Percentiles rank a stretch among this genome's conserved stretches.
Conservation (phyloP, 2,888 invertebrate species). For the Metellina segmentata region DNA sequence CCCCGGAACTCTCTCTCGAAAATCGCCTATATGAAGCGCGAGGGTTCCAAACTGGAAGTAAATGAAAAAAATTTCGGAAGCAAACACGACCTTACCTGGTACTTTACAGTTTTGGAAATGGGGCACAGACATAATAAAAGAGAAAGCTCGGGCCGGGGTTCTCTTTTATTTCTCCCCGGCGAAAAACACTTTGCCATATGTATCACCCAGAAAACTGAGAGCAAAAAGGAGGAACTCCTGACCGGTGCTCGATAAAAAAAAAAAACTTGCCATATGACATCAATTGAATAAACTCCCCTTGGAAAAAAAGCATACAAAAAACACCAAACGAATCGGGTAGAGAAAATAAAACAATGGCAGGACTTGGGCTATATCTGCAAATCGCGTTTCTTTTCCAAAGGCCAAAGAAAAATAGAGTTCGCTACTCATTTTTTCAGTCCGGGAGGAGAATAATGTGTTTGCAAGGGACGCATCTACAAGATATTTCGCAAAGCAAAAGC, state of each 20-base stretch:
- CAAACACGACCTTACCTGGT: conserved; percentile 2
- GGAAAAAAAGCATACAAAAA: conserved; percentile 28
- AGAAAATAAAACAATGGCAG: conserved; percentile 32
- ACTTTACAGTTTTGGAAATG: conserved; percentile 45
- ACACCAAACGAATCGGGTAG: conserved; percentile 30
- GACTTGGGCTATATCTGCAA: conserved; percentile 42
- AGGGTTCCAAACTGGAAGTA: not conserved
- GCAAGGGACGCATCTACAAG: conserved; percentile 43
- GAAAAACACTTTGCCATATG: conserved; percentile 49
- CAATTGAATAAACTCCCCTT: conserved; percentile 62
- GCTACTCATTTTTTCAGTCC: conserved; percentile 24
- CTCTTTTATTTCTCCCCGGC: conserved; percentile 19
- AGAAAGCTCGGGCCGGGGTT: not conserved
- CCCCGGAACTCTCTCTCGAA: not conserved
- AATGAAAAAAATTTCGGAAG: conserved; percentile 1
- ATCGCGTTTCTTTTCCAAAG: conserved; percentile 31
- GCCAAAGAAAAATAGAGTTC: conserved; percentile 47
- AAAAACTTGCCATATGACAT: conserved; percentile 54
- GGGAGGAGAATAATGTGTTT: conserved; percentile 29
- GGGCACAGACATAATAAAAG: conserved; percentile 30
- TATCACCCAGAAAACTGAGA: not conserved
- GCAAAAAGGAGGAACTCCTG: conserved; percentile 4
- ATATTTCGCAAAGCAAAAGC: conserved; percentile 57
- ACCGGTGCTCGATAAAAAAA: conserved; percentile 38
- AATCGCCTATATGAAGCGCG: conserved; percentile 16